A percentile compares a stretch with the other conserved stretches of the same genome.
phyloP scores from a whole-genome alignment of 2,113 vertebrate genomes.

The Cryptotis parvus region DNA sequence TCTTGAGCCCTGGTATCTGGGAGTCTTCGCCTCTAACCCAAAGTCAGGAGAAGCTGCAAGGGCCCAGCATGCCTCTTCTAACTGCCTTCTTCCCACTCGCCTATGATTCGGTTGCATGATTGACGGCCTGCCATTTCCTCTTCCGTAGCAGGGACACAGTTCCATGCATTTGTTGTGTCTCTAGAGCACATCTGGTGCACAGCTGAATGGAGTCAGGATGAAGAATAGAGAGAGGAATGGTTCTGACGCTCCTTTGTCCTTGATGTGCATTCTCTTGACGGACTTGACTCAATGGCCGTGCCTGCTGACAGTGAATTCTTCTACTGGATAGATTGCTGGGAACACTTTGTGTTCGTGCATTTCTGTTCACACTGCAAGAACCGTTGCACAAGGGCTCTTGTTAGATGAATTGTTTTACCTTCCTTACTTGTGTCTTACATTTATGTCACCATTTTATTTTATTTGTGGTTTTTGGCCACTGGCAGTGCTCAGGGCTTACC shows the following conservation, averaged over 20 bases:
- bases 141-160: not conserved
- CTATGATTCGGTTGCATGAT: not conserved
- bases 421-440: slow-evolving; percentile 20
- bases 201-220: not conserved
- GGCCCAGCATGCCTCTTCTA: not conserved
- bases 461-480: no score
- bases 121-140: not conserved
- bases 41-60: not conserved
- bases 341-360: not conserved
- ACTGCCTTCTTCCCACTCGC: not conserved
- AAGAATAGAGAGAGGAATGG: not conserved
- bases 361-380: not conserved
- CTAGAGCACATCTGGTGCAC: not conserved
- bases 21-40: not conserved
- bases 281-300: not conserved
- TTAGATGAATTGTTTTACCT: not conserved
- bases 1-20: not conserved
- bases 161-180: not conserved
- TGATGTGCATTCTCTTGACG: not conserved
- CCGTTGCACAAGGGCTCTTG: not conserved
- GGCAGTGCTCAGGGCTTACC: no score
- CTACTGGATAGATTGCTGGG: slow-evolving; percentile 5
- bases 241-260: not conserved
- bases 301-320: slow-evolving; percentile 11
- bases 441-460: no score